Conservation (phyloP, 2,888 invertebrate genomes). For the Hesperia comma region DNA sequence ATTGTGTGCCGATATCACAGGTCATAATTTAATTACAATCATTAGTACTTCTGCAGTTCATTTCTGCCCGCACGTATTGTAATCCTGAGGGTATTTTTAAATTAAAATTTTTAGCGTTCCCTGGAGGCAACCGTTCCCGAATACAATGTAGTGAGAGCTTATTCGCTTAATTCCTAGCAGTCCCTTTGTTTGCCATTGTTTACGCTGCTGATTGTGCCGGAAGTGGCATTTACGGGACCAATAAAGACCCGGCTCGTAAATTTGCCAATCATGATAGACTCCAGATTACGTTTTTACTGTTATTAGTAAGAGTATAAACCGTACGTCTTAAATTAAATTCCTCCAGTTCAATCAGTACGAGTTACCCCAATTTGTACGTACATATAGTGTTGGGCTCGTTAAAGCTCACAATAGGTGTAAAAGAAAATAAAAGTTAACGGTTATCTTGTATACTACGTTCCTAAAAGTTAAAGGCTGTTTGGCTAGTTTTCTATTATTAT, state of each 20-base stretch:
- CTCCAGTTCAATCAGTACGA: slow-evolving; percentile 3
- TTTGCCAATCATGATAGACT: slow-evolving; percentile 56
- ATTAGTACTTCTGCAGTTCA: slow-evolving; percentile 23
- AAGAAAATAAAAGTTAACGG: slow-evolving; percentile 11
- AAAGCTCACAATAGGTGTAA: slow-evolving; percentile 19
- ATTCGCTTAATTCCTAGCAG: slow-evolving; percentile 51
- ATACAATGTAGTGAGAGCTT: slow-evolving; percentile 55
- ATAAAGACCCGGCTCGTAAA: slow-evolving; percentile 58
- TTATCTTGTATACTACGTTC: neutral
- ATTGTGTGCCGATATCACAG: neutral
- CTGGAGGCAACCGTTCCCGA: slow-evolving; percentile 46
- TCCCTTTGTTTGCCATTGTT: slow-evolving; percentile 57
- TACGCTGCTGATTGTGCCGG: slow-evolving; percentile 58
- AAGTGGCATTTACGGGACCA: slow-evolving; percentile 56
- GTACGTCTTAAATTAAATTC: slow-evolving; percentile 24
- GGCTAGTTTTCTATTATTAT: no score
- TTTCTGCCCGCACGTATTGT: slow-evolving; percentile 25
- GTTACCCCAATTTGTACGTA: slow-evolving; percentile 18
- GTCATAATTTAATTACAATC: slow-evolving; percentile 11
- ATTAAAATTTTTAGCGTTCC: slow-evolving; percentile 38
- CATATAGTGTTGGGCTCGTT: slow-evolving; percentile 19
- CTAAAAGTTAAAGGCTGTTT: no score
- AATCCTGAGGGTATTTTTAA: slow-evolving; percentile 40
- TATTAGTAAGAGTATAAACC: slow-evolving; percentile 39
- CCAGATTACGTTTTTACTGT: slow-evolving; percentile 52